Conservation (phyloP, 1,140 invertebrate species). For the Drosophila truncata region DNA sequence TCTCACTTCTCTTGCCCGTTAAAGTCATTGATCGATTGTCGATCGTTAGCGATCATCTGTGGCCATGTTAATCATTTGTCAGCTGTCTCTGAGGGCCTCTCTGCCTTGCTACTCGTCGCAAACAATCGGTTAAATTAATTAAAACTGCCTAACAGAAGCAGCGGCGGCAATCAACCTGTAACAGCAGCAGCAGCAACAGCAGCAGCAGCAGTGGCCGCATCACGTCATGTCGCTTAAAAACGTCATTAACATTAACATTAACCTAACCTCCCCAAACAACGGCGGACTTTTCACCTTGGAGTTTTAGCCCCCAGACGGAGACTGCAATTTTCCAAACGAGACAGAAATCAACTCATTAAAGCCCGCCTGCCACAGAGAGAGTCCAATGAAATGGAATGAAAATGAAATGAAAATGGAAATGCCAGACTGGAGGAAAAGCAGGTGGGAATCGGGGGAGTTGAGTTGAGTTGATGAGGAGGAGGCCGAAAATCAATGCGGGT, state of each 20-base stretch:
- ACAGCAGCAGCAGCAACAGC: constrained; percentile 7
- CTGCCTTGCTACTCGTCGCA: not conserved
- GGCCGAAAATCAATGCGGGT: constrained; percentile 70
- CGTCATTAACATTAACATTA: constrained; percentile 68
- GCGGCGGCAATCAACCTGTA: constrained; percentile 21
- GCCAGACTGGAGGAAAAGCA: constrained; percentile 27
- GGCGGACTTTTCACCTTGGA: constrained; percentile 72
- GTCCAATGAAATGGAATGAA: constrained; percentile 46
- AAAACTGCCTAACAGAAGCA: constrained; percentile 29
- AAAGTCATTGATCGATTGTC: constrained; percentile 13
- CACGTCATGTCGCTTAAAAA: constrained; percentile 73
- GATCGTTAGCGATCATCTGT: constrained; percentile 17
- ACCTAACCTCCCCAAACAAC: constrained; percentile 65
- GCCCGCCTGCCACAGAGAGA: constrained; percentile 38
- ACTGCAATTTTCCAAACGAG: constrained; percentile 49
- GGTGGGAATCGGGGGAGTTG: constrained; percentile 4
- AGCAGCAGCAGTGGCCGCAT: constrained; percentile 37
- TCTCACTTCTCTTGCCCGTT: not conserved
- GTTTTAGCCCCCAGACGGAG: constrained; percentile 11
- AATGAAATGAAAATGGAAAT: constrained; percentile 35
- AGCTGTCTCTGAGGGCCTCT: constrained; percentile 12
- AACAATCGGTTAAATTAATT: constrained; percentile 41
- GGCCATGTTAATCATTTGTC: constrained; percentile 39
- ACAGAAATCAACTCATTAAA: constrained; percentile 55
- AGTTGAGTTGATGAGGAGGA: constrained; percentile 13